phyloP scores from a whole-genome alignment of 2,888 invertebrate genomes.

The Agrochola lychnidis region DNA sequence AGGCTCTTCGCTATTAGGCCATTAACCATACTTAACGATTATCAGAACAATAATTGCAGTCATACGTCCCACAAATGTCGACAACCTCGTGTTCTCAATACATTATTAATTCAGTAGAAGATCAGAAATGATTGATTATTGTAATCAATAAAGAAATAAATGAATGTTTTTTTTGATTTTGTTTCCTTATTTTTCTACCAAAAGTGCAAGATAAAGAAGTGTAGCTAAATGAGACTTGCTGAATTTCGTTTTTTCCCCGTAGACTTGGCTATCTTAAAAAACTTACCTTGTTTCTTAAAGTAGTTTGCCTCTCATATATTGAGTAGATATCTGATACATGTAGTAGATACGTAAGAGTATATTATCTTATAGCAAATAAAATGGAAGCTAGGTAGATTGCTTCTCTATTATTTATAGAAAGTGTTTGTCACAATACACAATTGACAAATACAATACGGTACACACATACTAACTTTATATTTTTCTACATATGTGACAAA shows the following conservation, averaged over 20 bases:
- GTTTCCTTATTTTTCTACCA: too few relatives aligned
- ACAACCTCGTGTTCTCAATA: too few relatives aligned
- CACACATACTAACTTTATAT: neutral
- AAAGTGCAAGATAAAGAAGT: neutral
- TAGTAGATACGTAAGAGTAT: constrained; percentile 22
- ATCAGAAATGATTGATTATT: neutral
- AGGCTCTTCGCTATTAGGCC: too few relatives aligned
- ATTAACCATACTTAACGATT: too few relatives aligned
- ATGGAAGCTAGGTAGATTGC: neutral
- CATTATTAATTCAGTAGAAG: neutral
- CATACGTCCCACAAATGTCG: too few relatives aligned
- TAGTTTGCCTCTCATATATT: neutral
- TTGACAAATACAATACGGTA: neutral
- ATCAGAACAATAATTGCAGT: too few relatives aligned
- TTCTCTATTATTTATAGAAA: neutral
- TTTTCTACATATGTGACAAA: neutral
- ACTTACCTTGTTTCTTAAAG: neutral
- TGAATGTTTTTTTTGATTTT: too few relatives aligned
- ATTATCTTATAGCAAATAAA: constrained; percentile 1
- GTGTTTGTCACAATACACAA: neutral
- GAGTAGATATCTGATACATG: neutral
- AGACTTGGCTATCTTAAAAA: neutral
- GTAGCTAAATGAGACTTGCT: neutral
- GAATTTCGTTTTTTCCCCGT: neutral
- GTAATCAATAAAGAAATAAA: too few relatives aligned